These are phyloP conservation scores for Bryconaethiops microstoma DNA, from an alignment of 2,797 vertebrate genomes.

Conservation along the genomic window DNA sequence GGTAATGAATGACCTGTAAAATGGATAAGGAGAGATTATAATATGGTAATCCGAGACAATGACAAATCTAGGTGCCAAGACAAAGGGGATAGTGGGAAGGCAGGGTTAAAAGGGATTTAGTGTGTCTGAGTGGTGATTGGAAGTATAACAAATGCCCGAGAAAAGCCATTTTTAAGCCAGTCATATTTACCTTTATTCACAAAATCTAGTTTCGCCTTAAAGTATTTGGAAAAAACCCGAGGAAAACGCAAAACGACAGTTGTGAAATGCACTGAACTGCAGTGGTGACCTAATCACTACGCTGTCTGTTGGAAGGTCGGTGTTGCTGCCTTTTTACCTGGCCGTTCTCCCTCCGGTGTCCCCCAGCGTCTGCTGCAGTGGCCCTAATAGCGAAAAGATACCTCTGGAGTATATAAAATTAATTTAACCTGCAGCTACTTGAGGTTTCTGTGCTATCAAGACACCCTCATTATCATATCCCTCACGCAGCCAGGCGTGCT, in stretches of 20 bases:
- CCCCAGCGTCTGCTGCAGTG: not conserved
- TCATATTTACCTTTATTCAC: too few species aligned
- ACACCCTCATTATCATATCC: constrained; percentile 20
- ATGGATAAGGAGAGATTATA: constrained; percentile 34
- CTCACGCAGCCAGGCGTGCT: constrained; percentile 9
- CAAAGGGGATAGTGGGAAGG: not conserved
- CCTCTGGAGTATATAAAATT: not conserved
- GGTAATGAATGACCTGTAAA: not conserved
- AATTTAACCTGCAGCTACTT: not conserved
- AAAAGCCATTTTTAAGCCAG: too few species aligned
- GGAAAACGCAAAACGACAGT: not conserved
- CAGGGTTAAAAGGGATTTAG: not conserved
- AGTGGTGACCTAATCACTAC: not conserved
- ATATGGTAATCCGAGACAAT: constrained; percentile 10
- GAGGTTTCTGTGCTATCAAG: not conserved
- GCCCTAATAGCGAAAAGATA: not conserved
- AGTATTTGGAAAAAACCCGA: not conserved
- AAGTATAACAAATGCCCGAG: constrained; percentile 14
- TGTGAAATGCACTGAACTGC: not conserved
- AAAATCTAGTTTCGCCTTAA: not conserved
- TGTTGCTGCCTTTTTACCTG: not conserved
- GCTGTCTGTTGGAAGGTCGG: not conserved
- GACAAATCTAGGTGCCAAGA: not conserved
- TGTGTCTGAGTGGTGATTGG: not conserved
- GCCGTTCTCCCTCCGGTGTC: not conserved